These are phyloP conservation scores for Mystacides longicornis DNA, from an alignment of 2,888 invertebrate species.

Conservation along the genomic window DNA sequence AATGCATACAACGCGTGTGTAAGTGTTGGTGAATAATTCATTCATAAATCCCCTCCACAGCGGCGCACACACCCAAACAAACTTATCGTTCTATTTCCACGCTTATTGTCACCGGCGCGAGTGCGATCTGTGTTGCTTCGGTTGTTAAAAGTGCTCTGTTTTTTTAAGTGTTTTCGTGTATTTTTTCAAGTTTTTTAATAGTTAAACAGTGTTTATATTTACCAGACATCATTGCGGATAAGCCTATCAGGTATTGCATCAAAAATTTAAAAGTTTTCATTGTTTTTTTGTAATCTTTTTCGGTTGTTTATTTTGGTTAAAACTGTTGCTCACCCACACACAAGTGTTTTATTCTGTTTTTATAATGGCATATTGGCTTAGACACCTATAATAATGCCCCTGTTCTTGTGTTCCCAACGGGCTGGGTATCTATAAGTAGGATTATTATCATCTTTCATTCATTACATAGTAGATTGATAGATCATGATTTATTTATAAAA, in stretches of 20 bases:
- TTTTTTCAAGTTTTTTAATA: slow-evolving; percentile 12
- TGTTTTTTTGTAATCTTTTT: neutral
- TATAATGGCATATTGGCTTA: neutral
- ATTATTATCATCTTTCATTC: too few species aligned
- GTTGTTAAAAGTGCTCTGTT: slow-evolving; percentile 6
- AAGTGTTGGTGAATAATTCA: slow-evolving; percentile 32
- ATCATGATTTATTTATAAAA: too few species aligned
- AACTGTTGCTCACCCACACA: slow-evolving; percentile 24
- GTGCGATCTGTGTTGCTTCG: slow-evolving; percentile 16
- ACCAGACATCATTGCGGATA: slow-evolving; percentile 16
- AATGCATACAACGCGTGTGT: slow-evolving; percentile 8
- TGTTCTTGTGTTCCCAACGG: too few species aligned
- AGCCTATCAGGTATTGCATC: slow-evolving; percentile 10
- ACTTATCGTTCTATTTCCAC: neutral
- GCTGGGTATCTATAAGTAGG: too few species aligned
- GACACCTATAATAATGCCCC: too few species aligned
- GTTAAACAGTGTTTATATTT: slow-evolving; percentile 14
- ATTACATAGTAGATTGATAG: too few species aligned
- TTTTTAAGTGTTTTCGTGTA: slow-evolving; percentile 18
- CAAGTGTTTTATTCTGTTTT: neutral
- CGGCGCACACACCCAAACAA: slow-evolving; percentile 14
- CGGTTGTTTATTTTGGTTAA: slow-evolving; percentile 26
- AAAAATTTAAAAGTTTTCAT: neutral
- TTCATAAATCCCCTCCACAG: slow-evolving; percentile 44
- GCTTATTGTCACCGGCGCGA: slow-evolving; percentile 22